Percentiles rank a stretch among this genome's conserved stretches.
phyloP scores from a whole-genome alignment of 2,797 vertebrate genomes.

The Clarias fuscus region DNA sequence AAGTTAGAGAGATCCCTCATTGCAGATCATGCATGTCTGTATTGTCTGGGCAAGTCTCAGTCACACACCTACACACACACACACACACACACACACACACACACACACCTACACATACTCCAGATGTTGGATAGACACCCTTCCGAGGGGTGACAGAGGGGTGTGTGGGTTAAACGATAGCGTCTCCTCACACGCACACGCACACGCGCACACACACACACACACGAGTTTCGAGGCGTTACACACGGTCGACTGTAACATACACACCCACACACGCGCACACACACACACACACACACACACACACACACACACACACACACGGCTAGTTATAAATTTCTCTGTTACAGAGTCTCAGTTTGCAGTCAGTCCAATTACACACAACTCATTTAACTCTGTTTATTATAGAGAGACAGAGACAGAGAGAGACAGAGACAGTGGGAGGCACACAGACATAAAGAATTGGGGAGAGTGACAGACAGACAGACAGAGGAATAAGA shows the following conservation, averaged over 20 bases:
- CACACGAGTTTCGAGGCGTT: too few species aligned
- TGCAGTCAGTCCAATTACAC: too few species aligned
- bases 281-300: background rate
- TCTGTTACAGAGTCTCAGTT: too few species aligned
- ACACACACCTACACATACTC: background rate
- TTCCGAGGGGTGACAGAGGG: background rate
- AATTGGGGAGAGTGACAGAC: too few species aligned
- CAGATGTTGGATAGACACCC: background rate
- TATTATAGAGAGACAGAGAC: too few species aligned
- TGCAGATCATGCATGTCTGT: background rate
- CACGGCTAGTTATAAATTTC: background rate
- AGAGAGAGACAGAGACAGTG: background rate
- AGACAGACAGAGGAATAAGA: slow-evolving; percentile 37
- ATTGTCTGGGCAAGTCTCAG: background rate
- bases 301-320: background rate
- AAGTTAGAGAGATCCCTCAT: slow-evolving; percentile 54
- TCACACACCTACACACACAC: background rate
- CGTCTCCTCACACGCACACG: background rate
- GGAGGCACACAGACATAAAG: background rate
- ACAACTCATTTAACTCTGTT: too few species aligned
- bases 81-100: background rate
- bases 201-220: background rate
- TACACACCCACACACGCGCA: background rate
- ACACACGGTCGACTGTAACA: background rate
- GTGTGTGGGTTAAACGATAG: background rate